Evolutionary conservation across 2,888 invertebrate species (phyloP), one percentile per base, ranked within the genome.

Genomic region (Gnatocerus cornutus): DNA sequence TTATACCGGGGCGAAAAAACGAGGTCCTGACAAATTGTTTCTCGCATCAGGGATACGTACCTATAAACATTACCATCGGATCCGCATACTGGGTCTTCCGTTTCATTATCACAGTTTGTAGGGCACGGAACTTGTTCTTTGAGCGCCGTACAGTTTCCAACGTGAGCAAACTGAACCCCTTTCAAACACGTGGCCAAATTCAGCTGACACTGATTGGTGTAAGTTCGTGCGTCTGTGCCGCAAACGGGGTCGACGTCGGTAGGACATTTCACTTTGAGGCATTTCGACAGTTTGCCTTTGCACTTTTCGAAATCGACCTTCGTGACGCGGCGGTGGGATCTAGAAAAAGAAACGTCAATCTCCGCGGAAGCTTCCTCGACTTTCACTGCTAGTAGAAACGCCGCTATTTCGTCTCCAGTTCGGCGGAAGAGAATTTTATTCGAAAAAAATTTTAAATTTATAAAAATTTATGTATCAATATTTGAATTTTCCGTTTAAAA

Each of bases 1-100:
- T 33, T 33, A 33, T n/a, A 33, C 29, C 29, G 29, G 7, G 7
- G 4, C 9, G n/a, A 33, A 33, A 33, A 33, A 33, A 33, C 6
- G 6, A n/a, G 6, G 6, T 33, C 33, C 7, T 33, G n/a, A 33
- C 9, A 33, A 33, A 33, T 33, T 33, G 33, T 33, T 33, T 33
- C 33, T 7, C 33, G 7, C 33, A 33, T 33, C 33, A 33, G 33
- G n/a, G n/a, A 52, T 12, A 81, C 84, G 86, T 84, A 92, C 90
- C 89, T 91, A 85, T 95, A 95, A 71, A 94, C 94, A 80, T 96
- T 96, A 74, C 95, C 95, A 83, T 96, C 95, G 33, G 95, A 95
- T 7, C 94, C 96, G 80, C 96, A 96, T 71, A 95, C 90, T n/a
- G 95, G 95, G 78, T 93, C 87, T 58, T 86, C 86, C 67, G 89